These are phyloP conservation scores for Globodera rostochiensis DNA, from an alignment of 1,140 invertebrate genomes.

Conservation along the genomic window DNA sequence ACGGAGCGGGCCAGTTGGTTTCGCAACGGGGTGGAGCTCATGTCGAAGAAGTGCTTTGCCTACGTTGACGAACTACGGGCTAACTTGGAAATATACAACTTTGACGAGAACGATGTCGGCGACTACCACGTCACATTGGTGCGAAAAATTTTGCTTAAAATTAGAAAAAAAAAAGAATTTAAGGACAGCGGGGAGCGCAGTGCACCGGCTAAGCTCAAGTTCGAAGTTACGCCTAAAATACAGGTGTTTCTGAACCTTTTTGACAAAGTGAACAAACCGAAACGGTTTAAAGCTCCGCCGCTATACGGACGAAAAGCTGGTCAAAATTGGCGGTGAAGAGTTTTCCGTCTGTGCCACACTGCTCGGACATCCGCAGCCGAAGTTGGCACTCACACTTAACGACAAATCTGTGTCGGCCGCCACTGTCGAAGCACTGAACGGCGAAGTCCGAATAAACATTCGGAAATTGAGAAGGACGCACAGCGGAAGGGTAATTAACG, in stretches of 20 bases:
- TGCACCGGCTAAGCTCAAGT: slow-evolving; percentile 44
- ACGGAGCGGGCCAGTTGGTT: slow-evolving; percentile 44
- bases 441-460: slow-evolving; percentile 36
- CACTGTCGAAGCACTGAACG: slow-evolving; percentile 34
- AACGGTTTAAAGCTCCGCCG: slow-evolving; percentile 17
- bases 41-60: slow-evolving; percentile 54
- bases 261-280: slow-evolving; percentile 16
- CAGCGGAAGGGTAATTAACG: slow-evolving; percentile 18
- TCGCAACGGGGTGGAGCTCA: slow-evolving; percentile 53
- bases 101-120: slow-evolving; percentile 60
- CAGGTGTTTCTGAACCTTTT: not conserved
- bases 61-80: slow-evolving; percentile 44
- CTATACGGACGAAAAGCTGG: slow-evolving; percentile 14
- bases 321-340: slow-evolving; percentile 37
- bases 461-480: slow-evolving; percentile 30
- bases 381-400: slow-evolving; percentile 48
- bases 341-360: slow-evolving; percentile 34
- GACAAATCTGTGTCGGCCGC: slow-evolving; percentile 42
- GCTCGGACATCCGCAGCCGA: slow-evolving; percentile 46
- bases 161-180: slow-evolving; percentile 12
- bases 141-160: not conserved
- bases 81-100: slow-evolving; percentile 56
- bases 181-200: slow-evolving; percentile 45
- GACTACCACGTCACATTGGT: slow-evolving; percentile 49
- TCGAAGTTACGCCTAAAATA: slow-evolving; percentile 52